Conservation (phyloP, 2,888 invertebrate species). For the Gasteruption jaculator region DNA sequence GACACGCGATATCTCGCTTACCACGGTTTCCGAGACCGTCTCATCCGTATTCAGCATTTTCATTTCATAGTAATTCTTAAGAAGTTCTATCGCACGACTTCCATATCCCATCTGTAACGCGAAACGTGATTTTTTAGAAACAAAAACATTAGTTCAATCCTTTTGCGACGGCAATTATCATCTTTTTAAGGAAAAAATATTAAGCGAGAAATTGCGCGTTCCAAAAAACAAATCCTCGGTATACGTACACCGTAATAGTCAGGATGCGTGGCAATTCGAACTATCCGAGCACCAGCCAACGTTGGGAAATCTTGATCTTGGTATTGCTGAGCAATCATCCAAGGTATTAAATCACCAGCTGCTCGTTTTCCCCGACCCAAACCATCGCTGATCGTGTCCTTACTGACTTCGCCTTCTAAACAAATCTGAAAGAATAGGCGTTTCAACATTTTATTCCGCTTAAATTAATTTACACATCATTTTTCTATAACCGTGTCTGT, state of each 20-base stretch:
- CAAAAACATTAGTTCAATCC: slow-evolving; percentile 9
- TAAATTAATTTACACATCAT: not conserved
- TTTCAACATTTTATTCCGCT: too few species aligned
- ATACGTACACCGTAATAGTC: slow-evolving; percentile 80
- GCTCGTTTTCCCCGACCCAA: slow-evolving; percentile 84
- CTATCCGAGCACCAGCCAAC: slow-evolving; percentile 84
- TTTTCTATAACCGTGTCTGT: too few species aligned
- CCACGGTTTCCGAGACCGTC: slow-evolving; percentile 32
- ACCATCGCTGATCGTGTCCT: slow-evolving; percentile 68
- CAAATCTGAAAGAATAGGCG: too few species aligned
- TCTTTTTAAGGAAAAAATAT: not conserved
- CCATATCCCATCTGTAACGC: slow-evolving; percentile 91
- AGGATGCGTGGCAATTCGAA: slow-evolving; percentile 97
- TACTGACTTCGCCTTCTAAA: slow-evolving; percentile 71
- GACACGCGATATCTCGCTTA: slow-evolving; percentile 55
- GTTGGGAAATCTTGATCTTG: slow-evolving; percentile 91
- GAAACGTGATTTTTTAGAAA: slow-evolving; percentile 16
- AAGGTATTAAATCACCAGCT: slow-evolving; percentile 96
- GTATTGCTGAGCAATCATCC: slow-evolving; percentile 96
- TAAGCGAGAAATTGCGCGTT: not conserved
- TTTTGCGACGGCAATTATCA: too few species aligned
- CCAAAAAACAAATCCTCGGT: slow-evolving; percentile 8
- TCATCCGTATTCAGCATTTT: slow-evolving; percentile 72
- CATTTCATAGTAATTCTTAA: slow-evolving; percentile 85
- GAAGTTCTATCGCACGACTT: slow-evolving; percentile 73